Evolutionary conservation across 1,140 invertebrate genomes (phyloP), one percentile per base, ranked within the genome.

Genomic region (Diorhabda sublineata): DNA sequence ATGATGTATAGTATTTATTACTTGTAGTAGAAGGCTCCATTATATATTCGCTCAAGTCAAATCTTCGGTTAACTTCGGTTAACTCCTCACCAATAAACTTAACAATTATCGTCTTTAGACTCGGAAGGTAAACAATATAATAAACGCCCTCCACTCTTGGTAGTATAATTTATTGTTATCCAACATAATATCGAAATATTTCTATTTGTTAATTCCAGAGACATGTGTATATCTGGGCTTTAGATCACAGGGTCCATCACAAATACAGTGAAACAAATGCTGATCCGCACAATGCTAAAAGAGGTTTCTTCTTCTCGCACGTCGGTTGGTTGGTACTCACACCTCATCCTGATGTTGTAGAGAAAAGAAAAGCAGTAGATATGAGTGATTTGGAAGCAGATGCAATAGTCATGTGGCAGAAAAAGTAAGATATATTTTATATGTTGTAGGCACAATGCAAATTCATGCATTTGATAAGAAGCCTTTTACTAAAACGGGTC

Each of bases 341-440:
- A 0, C 91, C 91, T 0, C 91, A 93, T 80, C 91, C 92, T 0
- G 86, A 88, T 6, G 91, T 97, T 0, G 89, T 89, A 6, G 85
- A 86, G 58, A 92, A 94, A 78, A 88, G 96, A 11, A 87, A 87
- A 65, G 84, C 85, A 5, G 86, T 98, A 0, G 91, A 93, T 74
- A 87, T 95, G 81, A 89, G 87, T 7, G 96, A 98, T 81, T 83
- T 98, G 56, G 85, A 91, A 71, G 87, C 84, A 6, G 95, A 98
- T 82, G 88, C 89, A 0, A 90, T 98, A 7, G 88, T 97, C 57
- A 89, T 89, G 84, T 92, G 94, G 84, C 96, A 98, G 77, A 89
- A 90, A 78, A 91, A 83, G 89, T 89, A 82, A 77, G 80, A n/a
- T 52, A 52, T 52, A 4, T 3, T 3, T 3, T 52, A 52, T 52